Conservation (phyloP, 2,888 invertebrate genomes). For the Andrena bicolor region DNA sequence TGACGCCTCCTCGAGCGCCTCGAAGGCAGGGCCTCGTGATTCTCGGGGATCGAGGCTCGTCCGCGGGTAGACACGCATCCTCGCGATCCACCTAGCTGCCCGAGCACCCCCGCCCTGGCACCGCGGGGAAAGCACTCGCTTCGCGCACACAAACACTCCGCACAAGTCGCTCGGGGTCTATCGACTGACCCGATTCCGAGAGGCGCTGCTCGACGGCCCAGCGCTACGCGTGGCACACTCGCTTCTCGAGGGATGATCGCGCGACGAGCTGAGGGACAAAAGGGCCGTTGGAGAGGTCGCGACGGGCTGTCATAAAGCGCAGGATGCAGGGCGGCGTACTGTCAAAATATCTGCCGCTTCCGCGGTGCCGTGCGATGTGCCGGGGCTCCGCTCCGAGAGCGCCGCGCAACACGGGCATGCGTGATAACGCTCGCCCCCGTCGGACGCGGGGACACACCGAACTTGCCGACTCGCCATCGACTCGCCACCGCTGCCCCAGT, state of each 20-base stretch:
- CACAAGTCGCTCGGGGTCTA: conserved; percentile 51
- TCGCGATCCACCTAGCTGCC: neutral
- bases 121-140: conserved; percentile 18
- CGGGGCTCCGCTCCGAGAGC: conserved; percentile 50
- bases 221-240: neutral
- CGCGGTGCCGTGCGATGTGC: conserved; percentile 43
- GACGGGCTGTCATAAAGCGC: conserved; percentile 53
- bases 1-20: conserved; percentile 20
- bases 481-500: conserved; percentile 27
- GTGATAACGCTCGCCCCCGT: conserved; percentile 67
- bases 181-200: conserved; percentile 77
- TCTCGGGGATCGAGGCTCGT: neutral
- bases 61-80: conserved; percentile 15
- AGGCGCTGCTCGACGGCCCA: conserved; percentile 39
- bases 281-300: conserved; percentile 19
- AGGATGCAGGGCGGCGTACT: conserved; percentile 77
- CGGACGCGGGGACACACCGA: conserved; percentile 63
- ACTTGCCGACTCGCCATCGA: conserved; percentile 46
- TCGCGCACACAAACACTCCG: conserved; percentile 52
- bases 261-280: neutral
- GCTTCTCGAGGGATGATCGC: neutral
- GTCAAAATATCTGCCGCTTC: conserved; percentile 76
- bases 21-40: conserved; percentile 2
- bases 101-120: neutral
- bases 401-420: conserved; percentile 75